Evolutionary conservation across 2,113 vertebrate genomes (phyloP).

Genomic region (Andinoacara biseriatus): DNA sequence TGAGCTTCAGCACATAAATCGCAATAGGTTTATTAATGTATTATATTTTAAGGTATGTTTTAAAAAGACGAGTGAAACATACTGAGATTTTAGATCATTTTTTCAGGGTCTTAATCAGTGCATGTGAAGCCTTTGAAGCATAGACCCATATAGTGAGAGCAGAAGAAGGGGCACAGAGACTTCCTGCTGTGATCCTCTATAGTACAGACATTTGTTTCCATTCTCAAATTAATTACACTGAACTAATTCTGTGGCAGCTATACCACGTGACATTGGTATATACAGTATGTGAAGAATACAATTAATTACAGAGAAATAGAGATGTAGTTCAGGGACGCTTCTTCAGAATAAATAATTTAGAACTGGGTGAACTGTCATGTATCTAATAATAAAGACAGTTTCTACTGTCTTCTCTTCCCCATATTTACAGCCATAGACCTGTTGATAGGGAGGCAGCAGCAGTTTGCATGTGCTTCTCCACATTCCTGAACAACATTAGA

Average conservation of each 20-base stretch:
- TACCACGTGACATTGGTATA: not conserved
- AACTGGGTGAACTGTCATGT: not conserved
- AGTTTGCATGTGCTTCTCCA: not conserved
- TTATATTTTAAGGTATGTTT: no score
- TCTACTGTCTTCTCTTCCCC: conserved; percentile 2
- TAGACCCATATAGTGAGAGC: not conserved
- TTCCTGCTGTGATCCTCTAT: not conserved
- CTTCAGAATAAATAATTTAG: not conserved
- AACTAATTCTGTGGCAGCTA: conserved; percentile 1
- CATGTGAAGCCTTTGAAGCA: no score
- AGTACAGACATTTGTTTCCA: conserved; percentile 4
- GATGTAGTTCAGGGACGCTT: not conserved
- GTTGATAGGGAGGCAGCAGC: conserved; percentile 8
- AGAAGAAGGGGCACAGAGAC: not conserved
- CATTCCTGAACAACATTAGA: conserved; percentile 22
- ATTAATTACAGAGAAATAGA: conserved; percentile 25
- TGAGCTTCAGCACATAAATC: no score
- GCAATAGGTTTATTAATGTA: no score
- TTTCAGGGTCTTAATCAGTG: no score
- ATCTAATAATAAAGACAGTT: conserved; percentile 6
- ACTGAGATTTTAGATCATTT: not conserved
- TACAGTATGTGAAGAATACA: not conserved
- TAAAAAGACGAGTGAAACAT: not conserved
- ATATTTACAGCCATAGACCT: not conserved
- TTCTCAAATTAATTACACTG: conserved; percentile 24